Percentiles rank a stretch among this genome's conserved stretches.
These are phyloP conservation scores for Lacerta agilis DNA, from an alignment of 2,797 vertebrate genomes.

Conservation along the genomic window DNA sequence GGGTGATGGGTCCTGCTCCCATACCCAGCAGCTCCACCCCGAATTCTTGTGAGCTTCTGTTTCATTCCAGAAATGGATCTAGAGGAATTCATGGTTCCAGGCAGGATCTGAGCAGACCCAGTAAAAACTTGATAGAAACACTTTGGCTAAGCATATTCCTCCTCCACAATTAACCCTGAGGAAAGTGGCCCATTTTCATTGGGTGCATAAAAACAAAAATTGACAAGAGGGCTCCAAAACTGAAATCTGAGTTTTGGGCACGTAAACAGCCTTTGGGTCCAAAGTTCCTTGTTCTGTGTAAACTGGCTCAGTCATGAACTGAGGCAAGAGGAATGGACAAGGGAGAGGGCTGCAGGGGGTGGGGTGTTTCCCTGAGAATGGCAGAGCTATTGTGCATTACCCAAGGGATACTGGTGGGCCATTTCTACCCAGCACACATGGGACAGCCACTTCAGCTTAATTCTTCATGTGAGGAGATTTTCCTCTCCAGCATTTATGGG, in stretches of 20 bases:
- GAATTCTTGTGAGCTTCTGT: neutral
- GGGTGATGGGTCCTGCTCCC: neutral
- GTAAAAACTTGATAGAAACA: neutral
- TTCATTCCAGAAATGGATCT: neutral
- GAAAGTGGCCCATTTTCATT: neutral
- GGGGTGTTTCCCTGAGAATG: neutral
- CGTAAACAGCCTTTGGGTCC: neutral
- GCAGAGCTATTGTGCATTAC: neutral
- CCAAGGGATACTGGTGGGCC: no score
- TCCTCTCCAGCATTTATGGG: neutral
- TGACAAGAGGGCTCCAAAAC: neutral
- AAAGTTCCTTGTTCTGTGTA: neutral
- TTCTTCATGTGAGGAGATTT: neutral
- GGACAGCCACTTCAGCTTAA: neutral
- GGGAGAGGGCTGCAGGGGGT: neutral
- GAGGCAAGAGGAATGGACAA: neutral
- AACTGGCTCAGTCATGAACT: neutral
- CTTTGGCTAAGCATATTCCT: neutral
- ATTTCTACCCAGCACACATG: neutral
- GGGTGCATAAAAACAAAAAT: neutral
- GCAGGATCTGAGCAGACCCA: neutral
- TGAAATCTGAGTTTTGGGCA: neutral
- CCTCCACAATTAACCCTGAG: neutral
- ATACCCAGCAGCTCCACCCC: neutral
- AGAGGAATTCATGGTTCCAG: neutral